phyloP scores from a whole-genome alignment of 2,888 invertebrate species.

The Leptopterna dolabrata region DNA sequence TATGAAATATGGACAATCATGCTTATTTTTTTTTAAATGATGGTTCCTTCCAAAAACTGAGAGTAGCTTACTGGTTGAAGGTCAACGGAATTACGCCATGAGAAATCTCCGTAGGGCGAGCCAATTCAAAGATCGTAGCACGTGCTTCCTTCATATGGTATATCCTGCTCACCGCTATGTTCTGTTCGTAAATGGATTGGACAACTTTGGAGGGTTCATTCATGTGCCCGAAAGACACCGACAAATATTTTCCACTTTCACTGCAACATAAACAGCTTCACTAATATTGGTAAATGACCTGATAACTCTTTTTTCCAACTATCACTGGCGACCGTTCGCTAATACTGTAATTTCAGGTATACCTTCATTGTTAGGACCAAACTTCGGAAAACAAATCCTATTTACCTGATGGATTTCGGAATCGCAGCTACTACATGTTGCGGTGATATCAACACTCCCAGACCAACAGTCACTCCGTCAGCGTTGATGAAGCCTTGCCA shows the following conservation, averaged over 20 bases:
- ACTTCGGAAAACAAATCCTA: not conserved
- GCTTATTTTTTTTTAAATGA: no score
- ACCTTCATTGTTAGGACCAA: no score
- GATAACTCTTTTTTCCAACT: no score
- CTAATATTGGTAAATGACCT: no score
- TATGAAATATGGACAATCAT: no score
- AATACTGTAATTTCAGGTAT: no score
- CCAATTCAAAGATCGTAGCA: slow-evolving; percentile 6
- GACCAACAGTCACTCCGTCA: not conserved
- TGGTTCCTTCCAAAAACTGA: not conserved
- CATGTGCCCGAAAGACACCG: not conserved
- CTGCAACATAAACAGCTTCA: not conserved
- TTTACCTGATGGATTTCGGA: slow-evolving; percentile 28
- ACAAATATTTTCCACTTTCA: not conserved
- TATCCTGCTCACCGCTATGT: not conserved
- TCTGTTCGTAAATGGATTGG: slow-evolving; percentile 23
- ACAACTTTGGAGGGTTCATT: not conserved
- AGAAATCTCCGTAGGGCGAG: not conserved
- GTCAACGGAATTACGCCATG: slow-evolving; percentile 29
- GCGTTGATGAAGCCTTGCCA: slow-evolving; percentile 25
- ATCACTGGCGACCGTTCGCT: no score
- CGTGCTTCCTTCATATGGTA: not conserved
- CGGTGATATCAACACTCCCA: slow-evolving; percentile 44
- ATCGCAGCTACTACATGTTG: slow-evolving; percentile 14
- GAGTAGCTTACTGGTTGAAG: not conserved